These are phyloP conservation scores for Trachelus iudaicus DNA, from an alignment of 2,888 invertebrate species.

Conservation along the genomic window DNA sequence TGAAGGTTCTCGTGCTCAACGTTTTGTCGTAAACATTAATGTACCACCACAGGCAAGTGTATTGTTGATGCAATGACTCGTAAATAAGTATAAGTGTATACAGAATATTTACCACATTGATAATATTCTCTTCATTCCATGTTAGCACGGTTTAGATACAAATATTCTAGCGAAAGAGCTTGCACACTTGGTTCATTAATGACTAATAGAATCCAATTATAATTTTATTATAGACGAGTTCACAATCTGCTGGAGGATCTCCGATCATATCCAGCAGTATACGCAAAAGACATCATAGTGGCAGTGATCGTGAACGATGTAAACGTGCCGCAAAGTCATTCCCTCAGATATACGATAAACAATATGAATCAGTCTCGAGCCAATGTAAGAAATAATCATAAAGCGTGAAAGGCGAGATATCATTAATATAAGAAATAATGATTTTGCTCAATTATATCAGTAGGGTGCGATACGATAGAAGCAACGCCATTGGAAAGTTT, in stretches of 20 bases:
- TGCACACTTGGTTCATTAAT: neutral
- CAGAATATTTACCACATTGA: neutral
- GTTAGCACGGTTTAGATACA: neutral
- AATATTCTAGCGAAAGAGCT: neutral
- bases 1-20: conserved; percentile 56
- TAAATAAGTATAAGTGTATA: neutral
- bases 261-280: conserved; percentile 52
- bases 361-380: conserved; percentile 28
- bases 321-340: conserved; percentile 48
- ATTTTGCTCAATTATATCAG: conserved; percentile 11
- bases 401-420: neutral
- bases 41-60: conserved; percentile 52
- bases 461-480: conserved; percentile 44
- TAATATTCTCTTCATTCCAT: neutral
- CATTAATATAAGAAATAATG: neutral
- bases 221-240: conserved; percentile 34
- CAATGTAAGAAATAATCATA: conserved; percentile 31
- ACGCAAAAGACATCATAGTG: conserved; percentile 53
- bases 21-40: conserved; percentile 61
- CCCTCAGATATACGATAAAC: conserved; percentile 31
- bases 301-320: conserved; percentile 49
- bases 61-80: neutral
- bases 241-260: conserved; percentile 45
- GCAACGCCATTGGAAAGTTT: conserved; percentile 57
- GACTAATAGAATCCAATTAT: neutral